Evolutionary conservation across 1,140 invertebrate species (phyloP).

Genomic region (Danaus melanippus): DNA sequence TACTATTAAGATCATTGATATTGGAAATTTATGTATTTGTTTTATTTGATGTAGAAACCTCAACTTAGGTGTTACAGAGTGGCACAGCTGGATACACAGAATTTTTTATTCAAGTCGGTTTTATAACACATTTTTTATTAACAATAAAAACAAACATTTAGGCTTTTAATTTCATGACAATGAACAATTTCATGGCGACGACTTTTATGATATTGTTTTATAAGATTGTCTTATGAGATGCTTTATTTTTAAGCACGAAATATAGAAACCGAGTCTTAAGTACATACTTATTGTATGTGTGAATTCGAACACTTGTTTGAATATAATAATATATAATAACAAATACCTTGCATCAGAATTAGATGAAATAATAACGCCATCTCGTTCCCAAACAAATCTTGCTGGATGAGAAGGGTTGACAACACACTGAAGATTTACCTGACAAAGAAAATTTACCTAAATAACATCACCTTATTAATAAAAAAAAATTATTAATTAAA

Average conservation of each 20-base stretch:
- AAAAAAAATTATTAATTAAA: no score
- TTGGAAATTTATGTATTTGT: no score
- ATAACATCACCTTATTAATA: background rate
- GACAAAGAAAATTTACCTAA: constrained; percentile 18
- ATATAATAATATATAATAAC: constrained; percentile 3
- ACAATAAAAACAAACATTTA: no score
- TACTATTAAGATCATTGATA: no score
- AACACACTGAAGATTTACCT: constrained; percentile 56
- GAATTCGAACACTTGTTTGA: background rate
- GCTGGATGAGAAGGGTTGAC: constrained; percentile 55
- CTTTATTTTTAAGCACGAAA: background rate
- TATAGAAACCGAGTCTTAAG: background rate
- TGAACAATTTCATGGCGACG: no score
- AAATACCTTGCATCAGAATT: constrained; percentile 62
- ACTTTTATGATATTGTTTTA: background rate
- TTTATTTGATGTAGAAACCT: no score
- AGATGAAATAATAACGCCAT: constrained; percentile 55
- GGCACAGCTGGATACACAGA: no score
- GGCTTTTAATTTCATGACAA: no score
- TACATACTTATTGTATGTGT: background rate
- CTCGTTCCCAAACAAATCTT: constrained; percentile 62
- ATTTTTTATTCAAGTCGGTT: no score
- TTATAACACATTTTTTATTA: no score
- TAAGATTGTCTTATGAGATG: background rate
- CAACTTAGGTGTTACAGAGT: no score